Evolutionary conservation across 2,888 invertebrate genomes (phyloP).

Genomic region (Caenorhabditis japonica): DNA sequence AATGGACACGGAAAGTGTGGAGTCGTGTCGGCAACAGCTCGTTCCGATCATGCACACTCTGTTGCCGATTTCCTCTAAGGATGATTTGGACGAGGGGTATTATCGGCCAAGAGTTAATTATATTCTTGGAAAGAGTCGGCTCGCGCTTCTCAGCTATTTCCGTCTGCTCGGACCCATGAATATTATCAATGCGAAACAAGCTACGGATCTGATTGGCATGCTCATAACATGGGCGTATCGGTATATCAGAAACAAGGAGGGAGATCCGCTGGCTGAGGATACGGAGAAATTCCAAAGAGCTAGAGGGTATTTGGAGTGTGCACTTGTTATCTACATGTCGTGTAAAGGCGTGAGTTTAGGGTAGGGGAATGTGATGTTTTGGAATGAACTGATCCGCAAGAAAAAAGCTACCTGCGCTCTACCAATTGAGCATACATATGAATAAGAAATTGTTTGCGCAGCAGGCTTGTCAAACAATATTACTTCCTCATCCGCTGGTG

Average conservation of each 20-base stretch:
- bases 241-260: constrained; percentile 28
- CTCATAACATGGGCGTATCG: constrained; percentile 43
- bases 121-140: constrained; percentile 30
- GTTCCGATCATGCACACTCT: constrained; percentile 40
- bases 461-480: no score
- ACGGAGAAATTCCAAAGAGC: constrained; percentile 17
- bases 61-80: constrained; percentile 24
- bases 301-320: constrained; percentile 40
- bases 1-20: constrained; percentile 54
- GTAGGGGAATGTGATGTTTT: no score
- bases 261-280: constrained; percentile 16
- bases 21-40: constrained; percentile 41
- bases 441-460: no score
- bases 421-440: no score
- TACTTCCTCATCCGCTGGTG: no score
- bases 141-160: constrained; percentile 43
- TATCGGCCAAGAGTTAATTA: constrained; percentile 38
- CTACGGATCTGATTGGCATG: constrained; percentile 33
- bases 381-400: no score
- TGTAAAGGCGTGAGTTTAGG: constrained; percentile 22
- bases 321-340: constrained; percentile 43
- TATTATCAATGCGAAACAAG: constrained; percentile 20
- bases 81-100: constrained; percentile 22
- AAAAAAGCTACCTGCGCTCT: no score
- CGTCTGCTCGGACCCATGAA: constrained; percentile 41